Evolutionary conservation across 1,140 invertebrate genomes (phyloP).

Genomic region (Leptinotarsa texana): DNA sequence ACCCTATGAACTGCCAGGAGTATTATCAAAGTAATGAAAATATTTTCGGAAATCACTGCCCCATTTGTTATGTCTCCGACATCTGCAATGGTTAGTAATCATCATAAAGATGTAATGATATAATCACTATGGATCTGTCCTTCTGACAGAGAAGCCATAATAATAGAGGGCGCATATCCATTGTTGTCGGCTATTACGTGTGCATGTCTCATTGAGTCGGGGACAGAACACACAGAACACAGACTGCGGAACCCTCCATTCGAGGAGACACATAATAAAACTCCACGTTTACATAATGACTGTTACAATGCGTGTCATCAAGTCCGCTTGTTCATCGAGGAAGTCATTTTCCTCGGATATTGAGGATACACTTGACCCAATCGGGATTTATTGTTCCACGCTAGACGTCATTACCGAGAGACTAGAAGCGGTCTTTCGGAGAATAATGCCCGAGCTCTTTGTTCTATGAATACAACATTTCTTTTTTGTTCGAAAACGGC

Average conservation of each 20-base stretch:
- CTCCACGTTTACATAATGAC: conserved; percentile 52
- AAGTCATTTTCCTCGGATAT: conserved; percentile 51
- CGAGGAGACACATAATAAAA: conserved; percentile 46
- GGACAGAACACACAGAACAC: conserved; percentile 7
- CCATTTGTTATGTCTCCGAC: conserved; percentile 24
- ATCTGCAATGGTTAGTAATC: conserved; percentile 23
- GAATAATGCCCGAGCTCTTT: conserved; percentile 20
- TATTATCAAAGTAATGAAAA: conserved; percentile 28
- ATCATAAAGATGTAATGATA: conserved; percentile 32
- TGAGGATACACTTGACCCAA: conserved; percentile 48
- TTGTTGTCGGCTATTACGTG: conserved; percentile 26
- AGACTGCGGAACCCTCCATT: conserved; percentile 9
- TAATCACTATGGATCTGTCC: conserved; percentile 27
- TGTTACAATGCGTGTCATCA: conserved; percentile 53
- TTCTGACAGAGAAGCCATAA: conserved; percentile 27
- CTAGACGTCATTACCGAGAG: conserved; percentile 30
- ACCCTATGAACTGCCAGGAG: neutral
- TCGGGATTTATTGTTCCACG: conserved; percentile 44
- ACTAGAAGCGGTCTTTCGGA: conserved; percentile 23
- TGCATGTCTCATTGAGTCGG: conserved; percentile 32
- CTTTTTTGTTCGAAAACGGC: conserved; percentile 19
- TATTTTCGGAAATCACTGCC: conserved; percentile 26
- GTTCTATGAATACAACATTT: conserved; percentile 27
- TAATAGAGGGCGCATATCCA: conserved; percentile 20
- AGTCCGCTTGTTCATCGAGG: conserved; percentile 50